Base-by-base conservation (phyloP, 2,888 invertebrate species). In the Lepas anatifera region DNA sequence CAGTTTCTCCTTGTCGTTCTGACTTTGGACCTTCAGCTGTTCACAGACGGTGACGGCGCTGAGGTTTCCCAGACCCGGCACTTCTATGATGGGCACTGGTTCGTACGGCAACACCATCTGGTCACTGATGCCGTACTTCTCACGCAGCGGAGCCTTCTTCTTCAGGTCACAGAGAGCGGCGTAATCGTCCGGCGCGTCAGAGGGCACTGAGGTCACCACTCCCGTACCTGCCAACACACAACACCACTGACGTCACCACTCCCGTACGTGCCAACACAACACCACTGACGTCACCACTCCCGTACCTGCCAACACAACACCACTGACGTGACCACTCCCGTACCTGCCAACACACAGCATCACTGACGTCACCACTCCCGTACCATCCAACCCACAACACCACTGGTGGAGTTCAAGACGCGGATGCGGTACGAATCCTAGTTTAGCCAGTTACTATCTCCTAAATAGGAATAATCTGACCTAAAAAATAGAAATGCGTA, bases 101-200 rank as follows among this genome's bases (percentile, higher is more conserved):
- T 87, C 84, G 78, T 82, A 87, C 1, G 86, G 85, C 52, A 87
- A 76, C 3, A 92, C 89, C 89, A 90, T 90, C 72, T 89, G 85
- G 78, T 95, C 93, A 71, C 82, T 84, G 70, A 99, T 87, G 16
- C 87, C 87, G 80, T 95, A 99, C 78, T 98, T 99, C 80, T 94
- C 90, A 74, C 98, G 85, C 73, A 98, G 86, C 0, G 94, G 87
- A 77, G 88, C 87, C 79, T 99, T 99, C 79, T 96, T 97, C 79
- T 97, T 94, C 72, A 99, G 82, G 81, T 99, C 99, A 16, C 89
- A 84, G 7, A 99, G 83, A 10, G 98, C 98, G 0, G 97, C 97
- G 80, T 90, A 98, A 81, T 99, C 99, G 80, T 99, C 99, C 0
- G 99, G 98, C 0, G 99, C 92, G 82, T 99, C 99, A 0, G 98